A percentile compares a stretch with the other conserved stretches of the same genome.
Evolutionary conservation across 1,140 invertebrate species (phyloP).

Genomic region (Nymphalis io): DNA sequence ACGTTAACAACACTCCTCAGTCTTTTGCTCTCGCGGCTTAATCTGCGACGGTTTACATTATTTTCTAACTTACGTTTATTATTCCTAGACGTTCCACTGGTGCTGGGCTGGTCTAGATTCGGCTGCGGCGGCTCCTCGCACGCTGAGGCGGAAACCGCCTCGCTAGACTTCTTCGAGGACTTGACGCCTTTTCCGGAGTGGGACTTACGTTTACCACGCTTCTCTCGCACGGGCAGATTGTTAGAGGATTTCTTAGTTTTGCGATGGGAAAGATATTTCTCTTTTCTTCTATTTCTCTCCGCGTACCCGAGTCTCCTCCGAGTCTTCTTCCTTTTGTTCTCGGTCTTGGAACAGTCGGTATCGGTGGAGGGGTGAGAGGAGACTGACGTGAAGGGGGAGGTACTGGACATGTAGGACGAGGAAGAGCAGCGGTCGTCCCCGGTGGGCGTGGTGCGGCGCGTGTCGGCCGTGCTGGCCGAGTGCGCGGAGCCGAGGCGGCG

Average conservation of each 20-base stretch:
- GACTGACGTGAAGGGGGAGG: constrained; percentile 6
- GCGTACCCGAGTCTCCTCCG: constrained; percentile 16
- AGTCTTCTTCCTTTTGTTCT: constrained; percentile 34
- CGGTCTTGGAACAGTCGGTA: constrained; percentile 26
- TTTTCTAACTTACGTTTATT: constrained; percentile 40
- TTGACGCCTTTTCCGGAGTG: constrained; percentile 65
- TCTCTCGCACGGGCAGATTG: constrained; percentile 39
- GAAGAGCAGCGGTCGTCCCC: constrained; percentile 18
- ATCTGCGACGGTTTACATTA: constrained; percentile 27
- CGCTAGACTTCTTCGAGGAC: constrained; percentile 49
- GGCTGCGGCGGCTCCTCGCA: constrained; percentile 21
- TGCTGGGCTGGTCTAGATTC: constrained; percentile 44
- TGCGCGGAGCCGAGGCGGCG: constrained; percentile 24
- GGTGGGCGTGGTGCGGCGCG: constrained; percentile 30
- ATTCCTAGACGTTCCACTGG: constrained; percentile 42
- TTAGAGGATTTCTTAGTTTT: constrained; percentile 43
- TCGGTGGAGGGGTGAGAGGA: constrained; percentile 23
- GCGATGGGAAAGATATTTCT: constrained; percentile 40
- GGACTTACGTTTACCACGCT: constrained; percentile 54
- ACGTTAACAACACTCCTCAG: constrained; percentile 70
- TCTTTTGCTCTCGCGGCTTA: constrained; percentile 59
- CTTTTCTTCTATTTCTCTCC: constrained; percentile 43
- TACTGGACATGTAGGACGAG: background rate
- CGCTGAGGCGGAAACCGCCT: background rate
- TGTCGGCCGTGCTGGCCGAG: constrained; percentile 16